Evolutionary conservation across 2,888 invertebrate species (phyloP).

Genomic region (Embidobia sp.): DNA sequence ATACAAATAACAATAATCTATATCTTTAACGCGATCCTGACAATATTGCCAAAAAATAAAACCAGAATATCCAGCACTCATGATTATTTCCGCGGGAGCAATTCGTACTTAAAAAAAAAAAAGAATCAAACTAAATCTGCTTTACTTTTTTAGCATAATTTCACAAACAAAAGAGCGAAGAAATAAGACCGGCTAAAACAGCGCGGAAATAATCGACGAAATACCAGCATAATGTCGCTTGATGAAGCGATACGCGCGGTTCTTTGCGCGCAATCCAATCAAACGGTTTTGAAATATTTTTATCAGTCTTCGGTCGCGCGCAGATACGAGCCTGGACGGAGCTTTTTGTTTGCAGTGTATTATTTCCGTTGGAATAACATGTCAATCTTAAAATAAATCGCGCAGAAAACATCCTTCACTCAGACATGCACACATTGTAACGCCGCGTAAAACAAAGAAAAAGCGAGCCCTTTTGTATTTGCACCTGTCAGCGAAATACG

Average conservation of each 20-base stretch:
- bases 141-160: too few relatives aligned
- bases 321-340: slow-evolving; percentile 31
- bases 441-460: slow-evolving; percentile 59
- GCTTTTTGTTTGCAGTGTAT: slow-evolving; percentile 57
- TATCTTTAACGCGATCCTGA: too few relatives aligned
- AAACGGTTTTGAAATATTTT: slow-evolving; percentile 59
- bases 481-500: slow-evolving; percentile 63
- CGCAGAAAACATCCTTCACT: slow-evolving; percentile 63
- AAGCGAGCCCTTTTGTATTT: slow-evolving; percentile 59
- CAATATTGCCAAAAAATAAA: too few relatives aligned
- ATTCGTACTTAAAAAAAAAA: too few relatives aligned
- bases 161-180: too few relatives aligned
- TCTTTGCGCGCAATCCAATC: slow-evolving; percentile 45
- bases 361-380: slow-evolving; percentile 63
- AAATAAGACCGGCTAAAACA: too few relatives aligned
- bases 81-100: too few relatives aligned
- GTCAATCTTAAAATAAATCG: slow-evolving; percentile 65
- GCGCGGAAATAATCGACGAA: too few relatives aligned
- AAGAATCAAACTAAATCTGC: too few relatives aligned
- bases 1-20: too few relatives aligned
- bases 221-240: slow-evolving; percentile 54
- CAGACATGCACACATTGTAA: slow-evolving; percentile 50
- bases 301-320: slow-evolving; percentile 53
- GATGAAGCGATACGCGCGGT: slow-evolving; percentile 23
- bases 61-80: too few relatives aligned